Percentiles rank a stretch among this genome's conserved stretches.
Evolutionary conservation across 2,888 invertebrate genomes (phyloP).

Genomic region (Stenoptilia bipunctidactyla): DNA sequence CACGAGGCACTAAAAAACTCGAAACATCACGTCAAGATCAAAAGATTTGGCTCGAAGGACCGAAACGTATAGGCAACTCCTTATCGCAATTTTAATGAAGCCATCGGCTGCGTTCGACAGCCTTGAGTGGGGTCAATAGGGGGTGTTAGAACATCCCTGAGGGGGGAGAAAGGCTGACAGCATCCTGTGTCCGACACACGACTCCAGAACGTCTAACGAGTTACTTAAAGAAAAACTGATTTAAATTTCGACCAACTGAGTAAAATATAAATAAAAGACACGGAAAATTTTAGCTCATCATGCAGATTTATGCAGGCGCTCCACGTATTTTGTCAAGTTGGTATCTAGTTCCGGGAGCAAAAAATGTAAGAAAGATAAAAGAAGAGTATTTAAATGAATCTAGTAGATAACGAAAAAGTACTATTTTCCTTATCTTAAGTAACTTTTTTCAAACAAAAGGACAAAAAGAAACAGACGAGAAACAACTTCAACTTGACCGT

Average conservation of each 20-base stretch:
- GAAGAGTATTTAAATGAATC: constrained; percentile 57
- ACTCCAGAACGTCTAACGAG: constrained; percentile 43
- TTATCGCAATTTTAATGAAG: constrained; percentile 50
- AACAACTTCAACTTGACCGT: constrained; percentile 56
- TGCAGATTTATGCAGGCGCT: not conserved
- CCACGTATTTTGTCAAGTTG: constrained; percentile 1
- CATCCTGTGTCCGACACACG: constrained; percentile 43
- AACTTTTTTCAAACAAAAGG: constrained; percentile 32
- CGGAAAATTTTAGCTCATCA: constrained; percentile 7
- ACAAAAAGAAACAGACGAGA: constrained; percentile 30
- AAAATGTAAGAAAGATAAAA: constrained; percentile 24
- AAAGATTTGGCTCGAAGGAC: not conserved
- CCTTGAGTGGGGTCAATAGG: constrained; percentile 26
- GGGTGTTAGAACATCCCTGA: constrained; percentile 22
- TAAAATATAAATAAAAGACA: constrained; percentile 4
- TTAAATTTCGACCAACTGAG: constrained; percentile 19
- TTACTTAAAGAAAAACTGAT: constrained; percentile 27
- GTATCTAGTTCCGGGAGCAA: not conserved
- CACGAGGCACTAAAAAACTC: constrained; percentile 9
- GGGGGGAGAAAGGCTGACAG: constrained; percentile 16
- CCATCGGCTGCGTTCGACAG: constrained; percentile 58
- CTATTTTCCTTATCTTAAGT: constrained; percentile 28
- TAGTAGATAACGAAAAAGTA: constrained; percentile 29
- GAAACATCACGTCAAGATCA: constrained; percentile 1
- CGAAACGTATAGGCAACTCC: constrained; percentile 18